A percentile compares a stretch with the other conserved stretches of the same genome.
Evolutionary conservation across 2,113 vertebrate genomes (phyloP).

Genomic region (Anhinga anhinga): DNA sequence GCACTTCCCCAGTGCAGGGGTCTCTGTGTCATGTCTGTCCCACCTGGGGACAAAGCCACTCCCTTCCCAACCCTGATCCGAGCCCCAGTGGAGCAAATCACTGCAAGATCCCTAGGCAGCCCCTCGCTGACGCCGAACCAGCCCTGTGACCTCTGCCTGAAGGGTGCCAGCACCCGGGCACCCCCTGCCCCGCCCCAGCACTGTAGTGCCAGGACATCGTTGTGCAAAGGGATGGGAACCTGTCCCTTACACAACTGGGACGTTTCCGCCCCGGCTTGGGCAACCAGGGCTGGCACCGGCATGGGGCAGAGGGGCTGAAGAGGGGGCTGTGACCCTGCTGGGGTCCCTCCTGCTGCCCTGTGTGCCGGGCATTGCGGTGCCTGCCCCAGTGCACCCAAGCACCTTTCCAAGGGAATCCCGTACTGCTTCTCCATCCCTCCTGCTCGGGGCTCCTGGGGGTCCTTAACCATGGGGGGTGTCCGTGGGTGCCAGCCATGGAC

Average conservation of each 20-base stretch:
- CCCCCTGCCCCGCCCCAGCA: accelerated
- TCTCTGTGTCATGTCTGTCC: background rate
- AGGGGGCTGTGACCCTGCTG: background rate
- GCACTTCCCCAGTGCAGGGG: background rate
- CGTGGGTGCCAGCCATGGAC: background rate
- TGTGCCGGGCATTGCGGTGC: background rate
- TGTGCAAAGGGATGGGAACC: slow-evolving; percentile 46
- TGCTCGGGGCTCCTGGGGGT: background rate
- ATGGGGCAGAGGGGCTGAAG: background rate
- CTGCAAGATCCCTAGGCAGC: background rate
- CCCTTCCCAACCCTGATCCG: background rate
- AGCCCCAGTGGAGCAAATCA: background rate
- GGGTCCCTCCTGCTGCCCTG: background rate
- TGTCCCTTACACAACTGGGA: slow-evolving; percentile 15
- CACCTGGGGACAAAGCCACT: background rate
- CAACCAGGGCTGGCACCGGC: background rate
- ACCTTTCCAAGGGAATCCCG: background rate
- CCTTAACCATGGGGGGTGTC: background rate
- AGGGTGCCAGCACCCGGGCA: background rate
- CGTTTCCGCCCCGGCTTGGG: background rate
- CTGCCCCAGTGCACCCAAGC: background rate
- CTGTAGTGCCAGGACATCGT: background rate
- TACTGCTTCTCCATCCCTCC: background rate
- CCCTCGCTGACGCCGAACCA: background rate
- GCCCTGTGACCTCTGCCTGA: background rate